Base-by-base conservation (phyloP, 2,113 vertebrate species). In the Pica pica region DNA sequence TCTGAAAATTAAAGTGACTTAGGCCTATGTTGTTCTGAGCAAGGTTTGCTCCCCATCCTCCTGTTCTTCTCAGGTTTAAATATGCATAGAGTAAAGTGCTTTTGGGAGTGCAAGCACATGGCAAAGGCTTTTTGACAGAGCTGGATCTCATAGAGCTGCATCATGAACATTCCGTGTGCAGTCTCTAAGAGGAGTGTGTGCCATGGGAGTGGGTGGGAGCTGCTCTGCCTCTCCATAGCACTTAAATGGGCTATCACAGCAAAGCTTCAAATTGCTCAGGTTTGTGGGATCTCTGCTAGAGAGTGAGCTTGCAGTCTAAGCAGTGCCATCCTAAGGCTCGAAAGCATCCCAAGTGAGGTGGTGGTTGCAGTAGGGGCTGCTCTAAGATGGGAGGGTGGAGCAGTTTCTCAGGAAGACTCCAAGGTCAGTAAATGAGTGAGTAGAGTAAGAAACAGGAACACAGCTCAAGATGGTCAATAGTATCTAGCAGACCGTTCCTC, bases 211-310 rank as follows among this genome's bases (percentile, higher is more conserved):
- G 10, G 11, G 15, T 22, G 68, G 69, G 28, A 89, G 31, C 27
- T n/a, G 26, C 11, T 82, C 75, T 52, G n/a, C 14, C 46, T 59
- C 39, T 55, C 31, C 30, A 3, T 1, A 41, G 30, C 21, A 11
- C 47, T 74, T 17, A 23, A 10, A 5, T 0, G 1, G n/a, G 10
- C 41, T 39, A 21, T 57, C 55, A 42, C 1, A 1, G 13, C 31
- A 33, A 5, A 55, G n/a, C 49, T 61, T n/a, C 23, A 42, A 17
- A 33, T 33, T 24, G 14, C 10, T 63, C 30, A 5, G 20, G 33
- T 46, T 61, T 49, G 15, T 3, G 7, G 18, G 23, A 44, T 30
- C 9, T 46, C 39, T 65, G 44, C 10, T 61, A 6, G 19, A 49
- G 22, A 8, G 9, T 1, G 1, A 87, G 27, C 18, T 39, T 67